phyloP scores from a whole-genome alignment of 2,888 invertebrate genomes.

The Aphidoletes aphidimyza region DNA sequence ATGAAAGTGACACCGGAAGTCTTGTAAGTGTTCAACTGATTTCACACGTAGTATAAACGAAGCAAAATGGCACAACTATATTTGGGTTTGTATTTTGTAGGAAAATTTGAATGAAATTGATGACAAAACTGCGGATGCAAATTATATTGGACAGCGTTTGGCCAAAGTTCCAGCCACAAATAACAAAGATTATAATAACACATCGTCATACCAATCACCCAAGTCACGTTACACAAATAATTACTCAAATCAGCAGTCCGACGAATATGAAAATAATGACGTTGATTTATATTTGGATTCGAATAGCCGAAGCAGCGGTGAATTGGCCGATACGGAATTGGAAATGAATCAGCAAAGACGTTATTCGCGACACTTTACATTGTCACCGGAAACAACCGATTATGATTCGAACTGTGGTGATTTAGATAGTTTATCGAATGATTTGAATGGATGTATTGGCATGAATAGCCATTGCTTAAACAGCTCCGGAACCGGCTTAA shows the following conservation, averaged over 20 bases:
- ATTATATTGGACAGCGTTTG: conserved; percentile 66
- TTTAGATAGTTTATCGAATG: conserved; percentile 75
- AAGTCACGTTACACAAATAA: background rate
- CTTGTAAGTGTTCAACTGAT: background rate
- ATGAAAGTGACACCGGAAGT: conserved; percentile 65
- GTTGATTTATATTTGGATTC: conserved; percentile 66
- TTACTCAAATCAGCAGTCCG: conserved; percentile 33
- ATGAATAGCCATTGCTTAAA: conserved; percentile 62
- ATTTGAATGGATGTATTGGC: conserved; percentile 62
- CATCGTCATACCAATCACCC: background rate
- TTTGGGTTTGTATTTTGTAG: too few relatives aligned
- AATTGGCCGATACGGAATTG: conserved; percentile 64
- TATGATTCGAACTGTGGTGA: conserved; percentile 91
- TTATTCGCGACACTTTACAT: conserved; percentile 85
- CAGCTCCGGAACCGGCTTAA: conserved; percentile 59
- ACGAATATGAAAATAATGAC: conserved; percentile 64
- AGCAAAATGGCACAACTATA: too few relatives aligned
- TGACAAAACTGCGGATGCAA: conserved; percentile 63
- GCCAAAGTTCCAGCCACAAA: conserved; percentile 64
- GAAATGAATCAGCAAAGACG: conserved; percentile 62
- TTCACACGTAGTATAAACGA: too few relatives aligned
- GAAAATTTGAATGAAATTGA: conserved; percentile 44
- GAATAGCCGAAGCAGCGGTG: conserved; percentile 66
- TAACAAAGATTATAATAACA: conserved; percentile 62
- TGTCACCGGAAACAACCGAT: conserved; percentile 93